Evolutionary conservation across 2,113 vertebrate genomes (phyloP).

Genomic region (Xiphophorus hellerii): DNA sequence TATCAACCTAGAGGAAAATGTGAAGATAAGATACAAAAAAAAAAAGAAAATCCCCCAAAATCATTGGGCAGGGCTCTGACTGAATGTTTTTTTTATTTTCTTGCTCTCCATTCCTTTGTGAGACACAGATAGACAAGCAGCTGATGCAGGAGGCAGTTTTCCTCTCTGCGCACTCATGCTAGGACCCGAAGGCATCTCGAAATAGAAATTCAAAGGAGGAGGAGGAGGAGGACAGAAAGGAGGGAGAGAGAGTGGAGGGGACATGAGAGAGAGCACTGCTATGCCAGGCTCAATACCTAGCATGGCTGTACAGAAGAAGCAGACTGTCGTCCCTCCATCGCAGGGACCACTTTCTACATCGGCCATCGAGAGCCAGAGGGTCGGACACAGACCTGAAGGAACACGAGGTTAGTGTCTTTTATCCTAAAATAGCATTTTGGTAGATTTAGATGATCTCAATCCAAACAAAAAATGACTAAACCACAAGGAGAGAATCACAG

Average conservation of each 20-base stretch:
- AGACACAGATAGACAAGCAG: conserved; percentile 64
- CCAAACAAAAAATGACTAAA: conserved; percentile 3
- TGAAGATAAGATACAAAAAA: conserved; percentile 8
- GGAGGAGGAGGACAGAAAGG: conserved; percentile 15
- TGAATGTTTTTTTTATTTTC: conserved; percentile 16
- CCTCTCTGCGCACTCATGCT: conserved; percentile 21
- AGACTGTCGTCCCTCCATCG: conserved; percentile 61
- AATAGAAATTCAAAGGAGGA: conserved; percentile 65
- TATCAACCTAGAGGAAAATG: conserved; percentile 5
- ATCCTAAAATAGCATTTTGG: neutral
- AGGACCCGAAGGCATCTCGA: conserved; percentile 68
- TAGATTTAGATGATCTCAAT: conserved; percentile 7
- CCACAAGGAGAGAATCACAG: conserved; percentile 26
- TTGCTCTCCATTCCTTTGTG: conserved; percentile 14
- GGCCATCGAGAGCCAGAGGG: conserved; percentile 49
- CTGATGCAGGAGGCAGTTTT: conserved; percentile 55
- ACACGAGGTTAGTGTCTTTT: conserved; percentile 45
- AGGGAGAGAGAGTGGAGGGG: conserved; percentile 14
- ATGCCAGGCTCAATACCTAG: conserved; percentile 61
- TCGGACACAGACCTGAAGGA: conserved; percentile 16
- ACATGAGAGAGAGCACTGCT: conserved; percentile 44
- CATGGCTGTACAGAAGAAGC: conserved; percentile 75
- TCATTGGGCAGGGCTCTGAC: conserved; percentile 1
- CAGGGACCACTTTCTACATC: conserved; percentile 58
- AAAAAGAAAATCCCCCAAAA: neutral